Conservation (phyloP, 2,888 invertebrate genomes). For the Chymomyza procnemis region DNA sequence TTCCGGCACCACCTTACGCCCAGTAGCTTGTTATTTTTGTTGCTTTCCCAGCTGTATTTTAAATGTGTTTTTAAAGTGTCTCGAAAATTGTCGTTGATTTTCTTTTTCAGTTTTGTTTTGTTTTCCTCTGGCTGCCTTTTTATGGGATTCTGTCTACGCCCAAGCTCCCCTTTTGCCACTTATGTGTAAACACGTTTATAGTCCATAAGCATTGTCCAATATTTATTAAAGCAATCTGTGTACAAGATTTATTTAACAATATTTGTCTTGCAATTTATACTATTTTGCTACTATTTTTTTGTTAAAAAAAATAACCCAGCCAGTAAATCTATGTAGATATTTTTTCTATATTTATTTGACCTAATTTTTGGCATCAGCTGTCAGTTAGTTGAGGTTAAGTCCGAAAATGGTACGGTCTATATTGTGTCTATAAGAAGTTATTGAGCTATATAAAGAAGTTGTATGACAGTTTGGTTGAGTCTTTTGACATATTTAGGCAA, state of each 20-base stretch:
- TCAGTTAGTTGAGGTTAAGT: background rate
- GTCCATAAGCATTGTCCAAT: slow-evolving; percentile 35
- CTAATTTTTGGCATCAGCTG: background rate
- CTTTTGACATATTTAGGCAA: too few relatives aligned
- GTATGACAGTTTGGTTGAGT: too few relatives aligned
- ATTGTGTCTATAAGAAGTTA: background rate
- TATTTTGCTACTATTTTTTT: too few relatives aligned
- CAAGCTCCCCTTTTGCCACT: background rate
- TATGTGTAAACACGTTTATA: slow-evolving; percentile 57
- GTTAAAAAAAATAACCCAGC: background rate
- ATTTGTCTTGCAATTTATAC: slow-evolving; percentile 62
- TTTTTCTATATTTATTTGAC: background rate
- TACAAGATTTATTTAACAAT: slow-evolving; percentile 61
- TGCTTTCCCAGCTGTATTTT: slow-evolving; percentile 36
- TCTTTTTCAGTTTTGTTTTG: slow-evolving; percentile 10
- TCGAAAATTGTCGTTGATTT: slow-evolving; percentile 55
- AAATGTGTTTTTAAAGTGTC: slow-evolving; percentile 72
- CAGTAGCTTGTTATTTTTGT: slow-evolving; percentile 20
- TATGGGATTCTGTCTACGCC: background rate
- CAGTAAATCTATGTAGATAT: background rate
- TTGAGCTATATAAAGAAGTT: too few relatives aligned
- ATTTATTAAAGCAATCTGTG: slow-evolving; percentile 72
- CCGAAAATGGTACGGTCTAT: background rate
- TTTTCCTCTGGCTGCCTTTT: slow-evolving; percentile 19
- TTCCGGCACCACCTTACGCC: slow-evolving; percentile 1